Evolutionary conservation across 2,113 vertebrate genomes (phyloP), one percentile per base, ranked within the genome.

Genomic region (Catharus minimus): DNA sequence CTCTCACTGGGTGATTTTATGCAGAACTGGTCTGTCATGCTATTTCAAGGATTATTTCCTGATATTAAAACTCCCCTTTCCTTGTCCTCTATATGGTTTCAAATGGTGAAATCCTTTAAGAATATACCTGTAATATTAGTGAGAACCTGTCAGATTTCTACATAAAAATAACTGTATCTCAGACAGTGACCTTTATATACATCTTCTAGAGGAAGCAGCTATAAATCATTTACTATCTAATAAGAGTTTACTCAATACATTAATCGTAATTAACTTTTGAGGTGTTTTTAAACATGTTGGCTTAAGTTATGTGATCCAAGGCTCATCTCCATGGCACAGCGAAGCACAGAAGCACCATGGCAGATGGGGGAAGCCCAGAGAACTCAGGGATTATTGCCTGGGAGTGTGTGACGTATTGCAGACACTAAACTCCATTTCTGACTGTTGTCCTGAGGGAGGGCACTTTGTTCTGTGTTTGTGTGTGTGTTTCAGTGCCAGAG

Each of bases 371-470:
- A 82, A 85, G 7, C 38, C 56, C 27, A 13, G n/a, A 5, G 57
- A 57, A 41, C 14, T 20, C 68, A 4, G 32, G 8, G 21, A 9
- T 53, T 66, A 32, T 28, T 71, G 16, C 28, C 52, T 53, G 47
- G 10, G 4, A 6, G 10, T 9, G 4, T 18, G 28, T 27, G n/a
- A 4, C 21, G 23, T 1, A 0, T 32, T 39, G 8, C 14, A 32
- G 46, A 19, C 39, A 30, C 26, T 44, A 33, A 82, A 60, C 12
- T 69, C 32, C 22, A 20, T 30, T 46, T 89, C 69, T 69, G 13
- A 49, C 27, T n/a, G 0, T 19, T 50, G 16, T 65, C 28, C 72
- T 20, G 18, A 55, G 65, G 22, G 36, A 77, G 14, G 10, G 9
- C 7, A 32, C 23, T 27, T 10, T 81, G 14, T 23, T 52, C 53